These are phyloP conservation scores for Meghimatium bilineatum DNA, from an alignment of 2,888 invertebrate species.

Conservation along the genomic window DNA sequence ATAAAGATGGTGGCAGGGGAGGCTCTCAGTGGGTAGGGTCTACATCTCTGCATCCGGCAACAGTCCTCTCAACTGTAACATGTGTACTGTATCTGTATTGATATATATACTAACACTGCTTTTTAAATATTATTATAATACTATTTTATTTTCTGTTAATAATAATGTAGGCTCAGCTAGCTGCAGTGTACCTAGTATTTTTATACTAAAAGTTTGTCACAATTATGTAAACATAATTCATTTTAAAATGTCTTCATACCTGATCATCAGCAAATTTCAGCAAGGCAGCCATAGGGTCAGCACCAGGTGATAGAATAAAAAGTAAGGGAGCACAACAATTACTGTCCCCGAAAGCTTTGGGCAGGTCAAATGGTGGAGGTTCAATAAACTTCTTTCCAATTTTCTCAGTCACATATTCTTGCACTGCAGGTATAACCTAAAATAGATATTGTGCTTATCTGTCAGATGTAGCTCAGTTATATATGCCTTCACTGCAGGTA, in stretches of 20 bases:
- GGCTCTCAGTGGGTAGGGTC: too few species aligned
- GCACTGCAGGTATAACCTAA: conserved; percentile 76
- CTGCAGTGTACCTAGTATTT: too few species aligned
- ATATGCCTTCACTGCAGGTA: too few species aligned
- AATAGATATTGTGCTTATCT: background rate
- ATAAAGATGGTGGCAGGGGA: too few species aligned
- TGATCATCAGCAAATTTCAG: conserved; percentile 79
- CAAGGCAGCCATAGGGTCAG: conserved; percentile 78
- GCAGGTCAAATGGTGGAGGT: conserved; percentile 78
- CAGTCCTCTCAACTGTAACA: too few species aligned
- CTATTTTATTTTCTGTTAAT: too few species aligned
- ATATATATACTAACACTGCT: too few species aligned
- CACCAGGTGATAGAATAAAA: conserved; percentile 78
- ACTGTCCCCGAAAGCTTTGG: conserved; percentile 77
- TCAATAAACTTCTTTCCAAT: conserved; percentile 78
- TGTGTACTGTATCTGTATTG: too few species aligned
- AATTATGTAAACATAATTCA: background rate
- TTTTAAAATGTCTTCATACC: conserved; percentile 63
- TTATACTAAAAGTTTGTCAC: too few species aligned
- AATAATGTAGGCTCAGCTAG: too few species aligned
- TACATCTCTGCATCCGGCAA: too few species aligned
- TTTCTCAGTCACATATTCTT: conserved; percentile 77
- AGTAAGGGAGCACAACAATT: conserved; percentile 76
- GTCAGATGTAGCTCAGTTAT: background rate
- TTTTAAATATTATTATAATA: too few species aligned